Evolutionary conservation across 2,888 invertebrate species (phyloP).

Genomic region (Glyphotaelius pellucidus): DNA sequence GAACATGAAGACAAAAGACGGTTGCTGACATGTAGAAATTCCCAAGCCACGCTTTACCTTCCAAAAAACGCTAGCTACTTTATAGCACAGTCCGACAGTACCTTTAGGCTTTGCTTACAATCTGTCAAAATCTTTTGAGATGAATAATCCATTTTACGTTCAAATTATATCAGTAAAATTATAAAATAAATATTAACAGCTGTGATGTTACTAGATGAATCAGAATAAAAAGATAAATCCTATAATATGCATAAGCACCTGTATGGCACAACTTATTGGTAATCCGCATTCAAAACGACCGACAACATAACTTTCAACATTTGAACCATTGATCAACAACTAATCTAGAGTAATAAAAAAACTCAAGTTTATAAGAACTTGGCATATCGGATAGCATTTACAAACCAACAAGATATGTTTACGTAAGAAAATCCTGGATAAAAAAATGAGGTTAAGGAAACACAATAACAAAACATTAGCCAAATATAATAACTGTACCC

Average conservation of each 20-base stretch:
- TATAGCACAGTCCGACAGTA: too few species aligned
- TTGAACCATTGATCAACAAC: neutral
- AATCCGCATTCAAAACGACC: neutral
- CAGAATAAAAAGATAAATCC: neutral
- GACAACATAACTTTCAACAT: neutral
- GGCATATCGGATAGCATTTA: neutral
- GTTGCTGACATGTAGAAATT: too few species aligned
- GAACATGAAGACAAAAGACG: too few species aligned
- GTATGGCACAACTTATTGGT: neutral
- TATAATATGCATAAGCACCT: neutral
- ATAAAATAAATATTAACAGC: neutral
- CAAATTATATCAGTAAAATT: neutral
- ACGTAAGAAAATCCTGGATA: neutral
- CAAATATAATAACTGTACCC: neutral
- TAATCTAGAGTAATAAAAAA: neutral
- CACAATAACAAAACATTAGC: neutral
- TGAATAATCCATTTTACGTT: neutral
- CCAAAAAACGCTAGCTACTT: too few species aligned
- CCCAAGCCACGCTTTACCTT: too few species aligned
- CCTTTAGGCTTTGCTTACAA: neutral
- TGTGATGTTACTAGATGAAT: neutral
- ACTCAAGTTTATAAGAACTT: neutral
- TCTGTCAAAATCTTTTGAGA: neutral
- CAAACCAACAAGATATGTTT: neutral
- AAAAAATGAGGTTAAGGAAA: conserved; percentile 2